A percentile compares a stretch with the other conserved stretches of the same genome.
Conservation (phyloP, 1,140 invertebrate genomes). For the Macrotrachela quadricornifera region DNA sequence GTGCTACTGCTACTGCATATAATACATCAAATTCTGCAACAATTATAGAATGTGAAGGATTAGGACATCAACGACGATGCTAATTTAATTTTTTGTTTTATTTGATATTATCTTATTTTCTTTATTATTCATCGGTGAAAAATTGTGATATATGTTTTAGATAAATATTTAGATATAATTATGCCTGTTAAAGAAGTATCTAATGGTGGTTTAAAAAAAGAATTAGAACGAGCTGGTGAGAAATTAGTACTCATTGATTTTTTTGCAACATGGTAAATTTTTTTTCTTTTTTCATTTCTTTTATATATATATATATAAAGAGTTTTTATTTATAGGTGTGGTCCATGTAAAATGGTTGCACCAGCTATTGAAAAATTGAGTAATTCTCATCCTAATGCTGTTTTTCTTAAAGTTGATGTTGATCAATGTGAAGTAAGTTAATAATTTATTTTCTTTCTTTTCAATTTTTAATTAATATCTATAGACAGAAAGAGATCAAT, state of each 20-base stretch:
- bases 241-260: constrained; percentile 85
- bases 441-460: background rate
- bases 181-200: too few relatives aligned
- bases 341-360: constrained; percentile 73
- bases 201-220: constrained; percentile 16
- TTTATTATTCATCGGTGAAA: too few relatives aligned
- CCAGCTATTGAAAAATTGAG: constrained; percentile 68
- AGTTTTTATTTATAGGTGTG: constrained; percentile 35
- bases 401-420: constrained; percentile 85
- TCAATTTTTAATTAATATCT: background rate
- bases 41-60: too few relatives aligned
- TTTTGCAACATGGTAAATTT: constrained; percentile 27
- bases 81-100: too few relatives aligned
- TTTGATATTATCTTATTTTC: too few relatives aligned
- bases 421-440: constrained; percentile 20
- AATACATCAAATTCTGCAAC: too few relatives aligned
- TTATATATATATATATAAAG: too few relatives aligned
- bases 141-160: too few relatives aligned
- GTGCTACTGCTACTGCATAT: too few relatives aligned
- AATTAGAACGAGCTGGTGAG: constrained; percentile 51
- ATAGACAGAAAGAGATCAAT: constrained; percentile 50
- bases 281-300: too few relatives aligned
- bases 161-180: too few relatives aligned
- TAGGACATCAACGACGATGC: too few relatives aligned
- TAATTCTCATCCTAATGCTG: constrained; percentile 56